Evolutionary conservation across 2,113 vertebrate species (phyloP), one percentile per base, ranked within the genome.

Genomic region (Hipposideros armiger): DNA sequence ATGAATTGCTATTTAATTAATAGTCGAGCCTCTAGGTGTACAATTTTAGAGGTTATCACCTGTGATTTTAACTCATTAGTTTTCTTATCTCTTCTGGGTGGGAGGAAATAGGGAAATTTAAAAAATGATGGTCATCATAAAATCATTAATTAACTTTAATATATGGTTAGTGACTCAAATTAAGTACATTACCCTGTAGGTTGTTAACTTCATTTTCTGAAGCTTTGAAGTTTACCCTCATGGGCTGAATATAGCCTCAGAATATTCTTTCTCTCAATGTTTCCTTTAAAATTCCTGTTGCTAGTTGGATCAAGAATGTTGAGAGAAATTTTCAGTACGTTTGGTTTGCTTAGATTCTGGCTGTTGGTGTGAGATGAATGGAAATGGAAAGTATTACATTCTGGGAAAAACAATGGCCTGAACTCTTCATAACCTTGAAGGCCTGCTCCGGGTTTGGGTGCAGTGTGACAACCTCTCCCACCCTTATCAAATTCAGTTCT

Each of bases 1-100:
- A 94, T 85, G 94, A 97, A 95, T 98, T 98, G 96, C 94, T 94
- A 7, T 96, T 98, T 93, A 96, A 96, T 94, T 97, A 96, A 96
- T 95, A 95, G 94, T 95, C 91, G 52, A 77, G 74, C 36, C 83
- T 92, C 78, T 69, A 62, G 64, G 90, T 93, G 20, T 77, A 76
- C 66, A 36, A 2, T 62, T 90, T 91, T 73, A 94, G 36, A 97
- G 40, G 40, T 73, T 73, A 94, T 50, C 83, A 50, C 69, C 88
- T 95, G 76, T 45, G 64, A 91, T 93, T 42, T 95, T 94, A 93
- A 45, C 32, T 47, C 47, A 47, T 73, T 81, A 24, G 3, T 73
- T 93, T 92, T 90, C 81, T 93, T 70, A 66, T 11, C 32, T 92
- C 50, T 87, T 87, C 13, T 36, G 69, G 50, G 36, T 67, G 45